A percentile compares a stretch with the other conserved stretches of the same genome.
These are phyloP conservation scores for Poeciliopsis retropinna DNA, from an alignment of 2,113 vertebrate genomes.

Conservation along the genomic window DNA sequence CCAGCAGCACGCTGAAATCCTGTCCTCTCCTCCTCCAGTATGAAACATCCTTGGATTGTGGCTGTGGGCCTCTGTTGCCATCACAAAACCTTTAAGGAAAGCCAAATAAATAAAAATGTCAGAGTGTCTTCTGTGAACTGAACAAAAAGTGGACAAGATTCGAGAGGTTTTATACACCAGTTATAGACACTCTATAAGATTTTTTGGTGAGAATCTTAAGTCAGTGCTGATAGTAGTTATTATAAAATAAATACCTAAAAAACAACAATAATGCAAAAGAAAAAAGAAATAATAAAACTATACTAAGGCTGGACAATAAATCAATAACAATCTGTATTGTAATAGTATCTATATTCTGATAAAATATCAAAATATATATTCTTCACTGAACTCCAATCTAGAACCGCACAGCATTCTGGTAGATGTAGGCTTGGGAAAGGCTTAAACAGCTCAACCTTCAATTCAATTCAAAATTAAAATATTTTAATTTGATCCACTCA, in stretches of 20 bases:
- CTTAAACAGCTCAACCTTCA: too few relatives aligned
- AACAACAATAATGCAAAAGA: background rate
- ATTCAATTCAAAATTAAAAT: too few relatives aligned
- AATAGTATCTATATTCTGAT: too few relatives aligned
- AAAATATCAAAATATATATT: too few relatives aligned
- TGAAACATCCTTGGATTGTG: slow-evolving; percentile 83
- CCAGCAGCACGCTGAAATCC: slow-evolving; percentile 84
- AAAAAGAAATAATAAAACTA: background rate
- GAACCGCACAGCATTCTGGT: too few relatives aligned
- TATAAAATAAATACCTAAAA: background rate
- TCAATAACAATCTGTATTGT: too few relatives aligned
- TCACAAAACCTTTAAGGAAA: slow-evolving; percentile 83
- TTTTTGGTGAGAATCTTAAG: background rate
- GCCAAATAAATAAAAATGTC: background rate
- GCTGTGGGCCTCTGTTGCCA: slow-evolving; percentile 76
- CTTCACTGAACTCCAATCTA: too few relatives aligned
- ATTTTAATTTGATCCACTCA: too few relatives aligned
- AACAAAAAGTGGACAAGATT: background rate
- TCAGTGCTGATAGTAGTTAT: background rate
- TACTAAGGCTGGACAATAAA: too few relatives aligned
- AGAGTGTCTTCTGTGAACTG: background rate
- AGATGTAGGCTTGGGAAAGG: too few relatives aligned
- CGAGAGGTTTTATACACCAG: background rate
- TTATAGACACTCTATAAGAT: background rate
- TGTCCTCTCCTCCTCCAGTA: slow-evolving; percentile 91